Conservation (phyloP, 2,888 invertebrate genomes). For the Cephus spinipes region DNA sequence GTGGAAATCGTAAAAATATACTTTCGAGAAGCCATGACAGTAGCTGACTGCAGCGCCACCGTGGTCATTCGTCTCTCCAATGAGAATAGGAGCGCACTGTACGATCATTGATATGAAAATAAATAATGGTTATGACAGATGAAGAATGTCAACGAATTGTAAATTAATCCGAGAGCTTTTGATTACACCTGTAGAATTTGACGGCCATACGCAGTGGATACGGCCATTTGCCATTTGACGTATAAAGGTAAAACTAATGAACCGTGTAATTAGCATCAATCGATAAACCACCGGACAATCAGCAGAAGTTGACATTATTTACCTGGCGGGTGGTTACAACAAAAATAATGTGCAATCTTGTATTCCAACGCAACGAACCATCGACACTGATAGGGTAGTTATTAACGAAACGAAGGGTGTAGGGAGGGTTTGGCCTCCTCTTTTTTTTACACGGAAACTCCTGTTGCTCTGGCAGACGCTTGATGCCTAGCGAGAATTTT, state of each 20-base stretch:
- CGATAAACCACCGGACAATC: slow-evolving; percentile 15
- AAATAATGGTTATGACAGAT: no score
- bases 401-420: background rate
- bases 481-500: background rate
- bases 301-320: background rate
- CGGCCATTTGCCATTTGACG: background rate
- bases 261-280: slow-evolving; percentile 36
- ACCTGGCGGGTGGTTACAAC: background rate
- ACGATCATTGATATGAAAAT: no score
- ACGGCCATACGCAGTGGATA: background rate
- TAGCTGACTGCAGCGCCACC: no score
- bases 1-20: no score
- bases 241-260: slow-evolving; percentile 11
- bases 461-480: background rate
- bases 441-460: background rate
- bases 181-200: no score
- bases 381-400: background rate
- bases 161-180: no score
- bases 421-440: background rate
- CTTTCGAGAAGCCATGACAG: no score
- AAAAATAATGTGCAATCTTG: background rate
- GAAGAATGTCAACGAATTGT: no score
- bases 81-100: no score
- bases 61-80: no score
- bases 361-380: background rate